phyloP scores from a whole-genome alignment of 2,888 invertebrate genomes.

The Tortricodes alternella region DNA sequence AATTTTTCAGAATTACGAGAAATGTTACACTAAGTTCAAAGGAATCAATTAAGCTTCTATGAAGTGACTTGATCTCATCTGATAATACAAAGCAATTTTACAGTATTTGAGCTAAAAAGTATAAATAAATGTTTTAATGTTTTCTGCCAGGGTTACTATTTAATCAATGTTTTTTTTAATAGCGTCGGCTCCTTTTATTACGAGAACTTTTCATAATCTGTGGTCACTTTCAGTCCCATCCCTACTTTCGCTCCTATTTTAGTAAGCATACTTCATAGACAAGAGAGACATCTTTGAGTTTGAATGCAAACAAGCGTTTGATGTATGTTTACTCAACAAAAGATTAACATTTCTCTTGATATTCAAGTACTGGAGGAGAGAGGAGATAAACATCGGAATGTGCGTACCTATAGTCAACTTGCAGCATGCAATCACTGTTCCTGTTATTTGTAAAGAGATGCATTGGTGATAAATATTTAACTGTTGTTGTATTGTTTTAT shows the following conservation, averaged over 20 bases:
- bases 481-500: too few relatives aligned
- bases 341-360: conserved; percentile 31
- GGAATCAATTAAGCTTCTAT: too few relatives aligned
- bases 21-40: too few relatives aligned
- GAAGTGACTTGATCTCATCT: too few relatives aligned
- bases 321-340: conserved; percentile 28
- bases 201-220: neutral
- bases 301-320: conserved; percentile 25
- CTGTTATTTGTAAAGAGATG: conserved; percentile 20
- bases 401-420: conserved; percentile 22
- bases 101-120: too few relatives aligned
- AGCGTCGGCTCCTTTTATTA: too few relatives aligned
- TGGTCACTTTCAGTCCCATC: neutral
- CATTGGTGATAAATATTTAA: conserved; percentile 1
- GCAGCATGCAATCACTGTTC: conserved; percentile 26
- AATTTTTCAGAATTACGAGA: too few relatives aligned
- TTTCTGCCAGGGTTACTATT: too few relatives aligned
- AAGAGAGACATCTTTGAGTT: conserved; percentile 6
- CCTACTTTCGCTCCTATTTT: conserved; percentile 6
- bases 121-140: too few relatives aligned
- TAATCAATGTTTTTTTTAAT: too few relatives aligned
- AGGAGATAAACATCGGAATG: conserved; percentile 27
- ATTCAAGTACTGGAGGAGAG: conserved; percentile 25
- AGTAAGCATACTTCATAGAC: conserved; percentile 14
- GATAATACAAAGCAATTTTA: too few relatives aligned